Base-by-base conservation (phyloP, 2,113 vertebrate genomes). In the Scortum barcoo region DNA sequence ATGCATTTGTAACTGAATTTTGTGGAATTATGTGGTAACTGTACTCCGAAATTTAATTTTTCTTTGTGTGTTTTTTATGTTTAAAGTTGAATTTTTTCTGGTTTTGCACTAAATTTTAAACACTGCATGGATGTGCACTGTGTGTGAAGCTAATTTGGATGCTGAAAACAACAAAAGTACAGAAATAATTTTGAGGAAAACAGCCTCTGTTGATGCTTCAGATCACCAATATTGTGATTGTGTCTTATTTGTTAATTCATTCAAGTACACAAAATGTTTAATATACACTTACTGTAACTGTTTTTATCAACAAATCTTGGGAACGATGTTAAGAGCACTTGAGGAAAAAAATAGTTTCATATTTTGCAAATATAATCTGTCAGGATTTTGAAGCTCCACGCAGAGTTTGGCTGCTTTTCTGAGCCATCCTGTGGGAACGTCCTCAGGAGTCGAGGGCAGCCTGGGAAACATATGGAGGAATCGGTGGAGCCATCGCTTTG, bases 351-450 rank as follows among this genome's bases (percentile, higher is more conserved):
- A 6, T 54, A 14, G 67, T 53, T 9, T 69, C 1, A 13, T 53
- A 69, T n/a, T 53, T 53, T 68, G 22, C 20, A 51, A 56, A 24
- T 10, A 20, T 16, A 33, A 16, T n/a, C 17, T 22, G 26, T 48
- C 11, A 73, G 14, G 28, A 19, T 30, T 38, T 16, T 24, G 44
- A 44, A 50, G 28, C 28, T 61, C 13, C 5, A 7, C 5, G 11
- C 26, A 30, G 17, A 12, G 2, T 16, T 20, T 5, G 50, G 65
- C 10, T 13, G 14, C 24, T 60, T 50, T 50, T 36, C 58, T 50
- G 28, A 38, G 65, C 19, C 66, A 51, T 44, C 30, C 46, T 40
- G 44, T 51, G 13, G 50, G 53, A 78, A 19, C 76, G 68, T 36
- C 75, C 3, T 51, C 22, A 62, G 22, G 22, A 40, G 14, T 24